A percentile compares a stretch with the other conserved stretches of the same genome.
Evolutionary conservation across 2,888 invertebrate species (phyloP).

Genomic region (Minunthozetes semirufus): DNA sequence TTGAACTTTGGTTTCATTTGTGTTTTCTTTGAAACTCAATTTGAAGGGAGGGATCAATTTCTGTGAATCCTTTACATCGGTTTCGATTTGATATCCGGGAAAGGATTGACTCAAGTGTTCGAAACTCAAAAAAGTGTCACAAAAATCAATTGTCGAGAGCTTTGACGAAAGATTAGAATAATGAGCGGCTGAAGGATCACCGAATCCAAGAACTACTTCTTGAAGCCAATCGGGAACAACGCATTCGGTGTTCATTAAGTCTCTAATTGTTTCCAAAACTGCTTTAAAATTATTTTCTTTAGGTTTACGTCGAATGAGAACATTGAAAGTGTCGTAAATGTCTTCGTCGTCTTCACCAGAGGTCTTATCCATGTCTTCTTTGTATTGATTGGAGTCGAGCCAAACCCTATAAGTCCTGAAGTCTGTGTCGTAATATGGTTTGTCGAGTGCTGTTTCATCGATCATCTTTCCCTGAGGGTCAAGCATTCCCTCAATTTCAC

Average conservation of each 20-base stretch:
- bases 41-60: conserved; percentile 67
- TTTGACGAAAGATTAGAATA: conserved; percentile 86
- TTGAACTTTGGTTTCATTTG: conserved; percentile 46
- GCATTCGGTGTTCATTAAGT: conserved; percentile 97
- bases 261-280: conserved; percentile 93
- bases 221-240: conserved; percentile 95
- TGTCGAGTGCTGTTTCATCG: conserved; percentile 74
- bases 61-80: conserved; percentile 39
- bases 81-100: conserved; percentile 64
- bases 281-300: conserved; percentile 99
- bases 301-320: conserved; percentile 95
- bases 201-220: conserved; percentile 93
- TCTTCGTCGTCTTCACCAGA: conserved; percentile 58
- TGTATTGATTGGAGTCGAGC: conserved; percentile 95
- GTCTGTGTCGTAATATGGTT: conserved; percentile 78
- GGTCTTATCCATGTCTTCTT: conserved; percentile 74
- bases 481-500: conserved; percentile 97
- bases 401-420: conserved; percentile 84
- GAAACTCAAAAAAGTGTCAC: conserved; percentile 91
- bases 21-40: conserved; percentile 45
- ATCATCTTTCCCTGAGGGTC: conserved; percentile 91
- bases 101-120: conserved; percentile 82
- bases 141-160: conserved; percentile 79
- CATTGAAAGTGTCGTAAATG: conserved; percentile 86
- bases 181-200: conserved; percentile 93